Base-by-base conservation (phyloP, 2,797 vertebrate genomes). In the Naso thynnoides region DNA sequence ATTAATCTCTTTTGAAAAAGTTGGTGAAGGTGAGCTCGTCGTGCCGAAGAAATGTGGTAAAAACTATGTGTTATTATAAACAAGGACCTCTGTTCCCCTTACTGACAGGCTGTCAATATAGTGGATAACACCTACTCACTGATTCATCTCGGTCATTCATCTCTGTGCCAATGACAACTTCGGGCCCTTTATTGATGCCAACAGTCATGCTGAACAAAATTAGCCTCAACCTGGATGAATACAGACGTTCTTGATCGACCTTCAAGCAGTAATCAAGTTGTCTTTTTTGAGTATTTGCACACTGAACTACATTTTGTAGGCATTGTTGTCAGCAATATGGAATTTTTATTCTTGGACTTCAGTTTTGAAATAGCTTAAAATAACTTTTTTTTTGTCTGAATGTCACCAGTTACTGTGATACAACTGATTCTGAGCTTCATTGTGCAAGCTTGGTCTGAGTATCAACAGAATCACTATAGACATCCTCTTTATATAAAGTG, bases 1-100 rank as follows among this genome's bases (percentile, higher is more conserved):
- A 78, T 68, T 61, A 61, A 52, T 52, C 42, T 41, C 44, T 74
- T 66, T 33, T 74, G 49, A 73, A 76, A 45, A 68, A 65, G 47
- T 36, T 62, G 31, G 21, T 73, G 57, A 69, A 69, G 76, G 57
- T 59, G 78, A 81, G 15, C 23, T 5, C 3, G 24, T 24, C 26
- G 65, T 10, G 33, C 47, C 3, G 27, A 23, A 45, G 69, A 55
- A 55, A 49, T 62, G 49, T 61, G 15, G 24, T 27, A 41, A 26
- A n/a, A 73, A 72, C 56, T 47, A 47, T 38, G 58, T 48, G 50
- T 58, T 36, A 52, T 41, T 63, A 27, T 26, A 23, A 74, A 70
- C 39, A 70, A 73, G 45, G 45, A 55, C 55, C 47, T 44, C 50
- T 41, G 15, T 52, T 71, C 23, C 33, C n/a, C 45, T 55, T 45